These are phyloP conservation scores for Phrynocephalus guinanensis DNA, from an alignment of 2,797 vertebrate species.

Conservation along the genomic window DNA sequence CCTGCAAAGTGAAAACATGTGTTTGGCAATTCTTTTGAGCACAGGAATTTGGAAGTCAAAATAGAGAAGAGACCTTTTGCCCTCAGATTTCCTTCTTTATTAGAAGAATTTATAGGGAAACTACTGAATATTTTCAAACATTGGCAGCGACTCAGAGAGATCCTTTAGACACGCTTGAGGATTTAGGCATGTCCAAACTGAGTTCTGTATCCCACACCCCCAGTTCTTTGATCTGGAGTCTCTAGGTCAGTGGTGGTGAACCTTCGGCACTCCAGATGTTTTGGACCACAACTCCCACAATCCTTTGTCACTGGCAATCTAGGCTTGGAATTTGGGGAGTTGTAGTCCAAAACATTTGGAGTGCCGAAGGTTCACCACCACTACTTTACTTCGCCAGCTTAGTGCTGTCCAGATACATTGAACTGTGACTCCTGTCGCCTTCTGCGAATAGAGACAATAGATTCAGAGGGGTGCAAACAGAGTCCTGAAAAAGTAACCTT, in stretches of 20 bases:
- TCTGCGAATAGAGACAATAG: too few species aligned
- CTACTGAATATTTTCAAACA: slow-evolving; percentile 16
- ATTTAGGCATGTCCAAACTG: neutral
- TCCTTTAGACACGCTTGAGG: neutral
- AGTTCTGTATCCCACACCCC: neutral
- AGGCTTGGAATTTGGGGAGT: too few species aligned
- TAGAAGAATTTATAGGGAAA: slow-evolving; percentile 23
- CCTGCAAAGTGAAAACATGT: slow-evolving; percentile 38
- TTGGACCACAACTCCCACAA: too few species aligned
- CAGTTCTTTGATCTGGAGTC: neutral
- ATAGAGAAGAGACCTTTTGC: slow-evolving; percentile 1
- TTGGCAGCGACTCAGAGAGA: neutral
- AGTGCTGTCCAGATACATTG: neutral
- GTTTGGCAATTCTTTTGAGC: slow-evolving; percentile 30
- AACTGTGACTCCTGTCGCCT: neutral
- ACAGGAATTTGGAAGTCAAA: slow-evolving; percentile 33
- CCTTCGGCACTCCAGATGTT: too few species aligned
- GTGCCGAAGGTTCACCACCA: too few species aligned
- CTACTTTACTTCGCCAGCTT: too few species aligned
- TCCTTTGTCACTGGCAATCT: too few species aligned
- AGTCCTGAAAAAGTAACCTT: too few species aligned
- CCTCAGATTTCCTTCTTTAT: slow-evolving; percentile 23
- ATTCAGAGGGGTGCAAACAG: too few species aligned
- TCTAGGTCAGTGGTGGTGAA: neutral
- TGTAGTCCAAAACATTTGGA: too few species aligned